Evolutionary conservation across 2,888 invertebrate genomes (phyloP).

Genomic region (Phaedon cochleariae): DNA sequence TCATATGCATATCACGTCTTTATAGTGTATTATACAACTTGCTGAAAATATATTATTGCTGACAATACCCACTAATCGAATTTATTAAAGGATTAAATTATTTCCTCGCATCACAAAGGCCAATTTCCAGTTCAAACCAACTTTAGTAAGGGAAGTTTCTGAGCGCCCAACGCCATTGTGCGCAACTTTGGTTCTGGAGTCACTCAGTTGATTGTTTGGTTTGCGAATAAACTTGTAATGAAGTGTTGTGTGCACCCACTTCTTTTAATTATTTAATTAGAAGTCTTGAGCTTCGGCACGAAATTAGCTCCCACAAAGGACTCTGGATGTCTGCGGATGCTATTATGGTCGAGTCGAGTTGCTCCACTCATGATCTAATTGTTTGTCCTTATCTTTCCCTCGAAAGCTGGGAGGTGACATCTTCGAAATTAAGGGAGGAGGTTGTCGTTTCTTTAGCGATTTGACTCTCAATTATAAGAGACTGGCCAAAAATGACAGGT

Average conservation of each 20-base stretch:
- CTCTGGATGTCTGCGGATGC: conserved; percentile 18
- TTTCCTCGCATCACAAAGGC: conserved; percentile 4
- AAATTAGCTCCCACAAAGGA: conserved; percentile 23
- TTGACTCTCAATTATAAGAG: too few species aligned
- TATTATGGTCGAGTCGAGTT: conserved; percentile 23
- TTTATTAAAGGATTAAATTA: not conserved
- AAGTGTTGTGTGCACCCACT: conserved; percentile 38
- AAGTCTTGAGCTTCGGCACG: conserved; percentile 23
- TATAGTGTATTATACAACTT: too few species aligned
- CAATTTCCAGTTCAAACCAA: conserved; percentile 8
- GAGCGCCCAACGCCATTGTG: not conserved
- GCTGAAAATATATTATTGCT: too few species aligned
- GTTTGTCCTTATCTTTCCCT: not conserved
- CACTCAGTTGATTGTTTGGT: conserved; percentile 40
- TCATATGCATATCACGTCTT: too few species aligned
- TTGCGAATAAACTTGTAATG: conserved; percentile 39
- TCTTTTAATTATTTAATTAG: conserved; percentile 39
- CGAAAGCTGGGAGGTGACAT: not conserved
- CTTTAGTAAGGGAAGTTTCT: not conserved
- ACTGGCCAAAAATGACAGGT: too few species aligned
- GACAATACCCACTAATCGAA: not conserved
- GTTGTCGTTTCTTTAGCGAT: too few species aligned
- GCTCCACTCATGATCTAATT: conserved; percentile 14
- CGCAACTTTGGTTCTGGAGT: conserved; percentile 24
- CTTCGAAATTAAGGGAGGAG: not conserved